Evolutionary conservation across 2,888 invertebrate genomes (phyloP).

Genomic region (Leptopterna dolabrata): DNA sequence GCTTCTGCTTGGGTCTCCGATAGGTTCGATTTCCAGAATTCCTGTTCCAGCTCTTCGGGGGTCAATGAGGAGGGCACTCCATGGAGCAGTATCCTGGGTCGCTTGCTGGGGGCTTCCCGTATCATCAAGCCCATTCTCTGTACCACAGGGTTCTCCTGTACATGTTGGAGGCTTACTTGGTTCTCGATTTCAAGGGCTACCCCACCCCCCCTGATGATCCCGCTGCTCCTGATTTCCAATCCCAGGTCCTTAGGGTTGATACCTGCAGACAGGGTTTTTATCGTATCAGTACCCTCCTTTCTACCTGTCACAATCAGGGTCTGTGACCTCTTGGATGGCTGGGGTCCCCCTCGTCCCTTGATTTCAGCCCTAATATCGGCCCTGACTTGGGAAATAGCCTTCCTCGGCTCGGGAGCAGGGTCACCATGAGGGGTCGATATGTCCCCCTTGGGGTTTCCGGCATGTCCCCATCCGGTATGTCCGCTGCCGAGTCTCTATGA

Average conservation of each 20-base stretch:
- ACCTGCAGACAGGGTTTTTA: neutral
- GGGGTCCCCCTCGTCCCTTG: neutral
- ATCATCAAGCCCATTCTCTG: neutral
- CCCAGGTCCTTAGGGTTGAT: neutral
- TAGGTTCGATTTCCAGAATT: neutral
- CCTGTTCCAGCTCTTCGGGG: neutral
- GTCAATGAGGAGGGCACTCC: neutral
- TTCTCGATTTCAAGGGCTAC: neutral
- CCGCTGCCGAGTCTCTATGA: no score
- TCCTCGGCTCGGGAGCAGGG: no score
- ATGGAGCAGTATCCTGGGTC: neutral
- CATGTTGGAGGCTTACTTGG: neutral
- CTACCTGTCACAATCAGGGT: neutral
- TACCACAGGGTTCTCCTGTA: neutral
- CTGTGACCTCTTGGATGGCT: neutral
- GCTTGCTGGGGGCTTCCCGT: neutral
- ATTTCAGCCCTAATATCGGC: neutral
- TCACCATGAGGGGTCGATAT: no score
- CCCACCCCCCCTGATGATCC: neutral
- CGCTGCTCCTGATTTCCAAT: neutral
- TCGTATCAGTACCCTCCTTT: neutral
- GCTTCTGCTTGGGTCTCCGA: neutral
- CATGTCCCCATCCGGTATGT: no score
- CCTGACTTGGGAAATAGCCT: neutral
- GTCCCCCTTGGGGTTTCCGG: no score